Conservation (phyloP, 1,140 invertebrate genomes). For the Pararge aegeria region DNA sequence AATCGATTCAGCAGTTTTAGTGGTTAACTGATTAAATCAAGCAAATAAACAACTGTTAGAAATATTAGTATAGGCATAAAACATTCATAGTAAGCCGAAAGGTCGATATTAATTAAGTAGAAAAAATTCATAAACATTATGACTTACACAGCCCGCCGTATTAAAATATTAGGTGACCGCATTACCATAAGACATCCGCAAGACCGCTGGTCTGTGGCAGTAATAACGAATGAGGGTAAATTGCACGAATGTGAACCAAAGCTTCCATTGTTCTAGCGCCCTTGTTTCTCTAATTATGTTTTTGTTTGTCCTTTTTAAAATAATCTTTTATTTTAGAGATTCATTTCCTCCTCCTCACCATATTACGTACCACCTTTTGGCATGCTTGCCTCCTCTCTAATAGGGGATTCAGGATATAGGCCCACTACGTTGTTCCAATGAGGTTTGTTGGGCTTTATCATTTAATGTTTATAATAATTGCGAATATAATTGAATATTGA, state of each 20-base stretch:
- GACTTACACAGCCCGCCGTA: conserved; percentile 3
- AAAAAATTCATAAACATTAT: conserved; percentile 5
- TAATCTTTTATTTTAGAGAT: too few species aligned
- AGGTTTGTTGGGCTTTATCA: too few species aligned
- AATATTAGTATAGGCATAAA: not conserved
- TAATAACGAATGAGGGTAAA: conserved; percentile 61
- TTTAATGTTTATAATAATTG: too few species aligned
- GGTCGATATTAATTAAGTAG: not conserved
- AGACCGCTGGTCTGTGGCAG: conserved; percentile 45
- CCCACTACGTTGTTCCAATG: too few species aligned
- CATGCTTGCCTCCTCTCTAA: too few species aligned
- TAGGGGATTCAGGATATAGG: too few species aligned
- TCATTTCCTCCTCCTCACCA: too few species aligned
- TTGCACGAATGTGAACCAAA: conserved; percentile 38
- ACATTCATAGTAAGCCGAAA: not conserved
- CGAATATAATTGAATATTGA: too few species aligned
- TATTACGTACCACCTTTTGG: too few species aligned
- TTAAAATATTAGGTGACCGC: conserved; percentile 33
- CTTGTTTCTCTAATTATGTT: conserved; percentile 60
- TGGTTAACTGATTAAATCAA: too few species aligned
- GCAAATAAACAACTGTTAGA: too few species aligned
- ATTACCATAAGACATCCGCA: conserved; percentile 61
- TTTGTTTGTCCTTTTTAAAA: conserved; percentile 63
- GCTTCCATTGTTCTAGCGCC: conserved; percentile 49
- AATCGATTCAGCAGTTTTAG: too few species aligned